These are phyloP conservation scores for Parus major DNA, from an alignment of 2,113 vertebrate species.

Conservation along the genomic window DNA sequence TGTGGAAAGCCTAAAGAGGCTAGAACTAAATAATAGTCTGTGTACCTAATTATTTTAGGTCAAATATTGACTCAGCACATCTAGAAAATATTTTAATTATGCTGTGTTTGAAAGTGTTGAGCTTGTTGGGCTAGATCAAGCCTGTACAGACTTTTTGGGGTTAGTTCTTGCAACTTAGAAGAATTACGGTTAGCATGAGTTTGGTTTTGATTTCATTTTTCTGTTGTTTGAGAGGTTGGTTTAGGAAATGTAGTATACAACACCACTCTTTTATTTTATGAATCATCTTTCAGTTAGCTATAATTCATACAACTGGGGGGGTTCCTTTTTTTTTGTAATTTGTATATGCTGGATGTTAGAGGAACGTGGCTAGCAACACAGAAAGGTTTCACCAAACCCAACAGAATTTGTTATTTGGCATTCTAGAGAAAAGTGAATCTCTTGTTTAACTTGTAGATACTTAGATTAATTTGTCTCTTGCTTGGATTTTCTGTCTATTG, in stretches of 20 bases:
- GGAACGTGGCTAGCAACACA: not conserved
- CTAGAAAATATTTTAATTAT: not conserved
- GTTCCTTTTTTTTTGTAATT: not conserved
- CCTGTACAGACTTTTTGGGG: not conserved
- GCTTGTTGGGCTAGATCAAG: not conserved
- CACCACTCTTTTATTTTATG: not conserved
- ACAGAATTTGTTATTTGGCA: not conserved
- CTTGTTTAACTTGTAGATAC: not conserved
- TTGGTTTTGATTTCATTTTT: not conserved
- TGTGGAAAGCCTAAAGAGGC: conserved; percentile 3
- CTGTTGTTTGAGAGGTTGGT: not conserved
- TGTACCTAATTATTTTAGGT: not conserved
- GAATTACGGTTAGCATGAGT: not conserved
- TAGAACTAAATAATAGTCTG: not conserved
- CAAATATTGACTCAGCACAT: not conserved
- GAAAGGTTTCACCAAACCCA: not conserved
- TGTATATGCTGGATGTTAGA: not conserved
- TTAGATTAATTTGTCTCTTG: not conserved
- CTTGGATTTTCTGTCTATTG: rapidly evolving
- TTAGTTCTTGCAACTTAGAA: not conserved
- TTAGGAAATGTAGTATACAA: not conserved
- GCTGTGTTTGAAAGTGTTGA: not conserved
- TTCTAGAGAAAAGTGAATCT: not conserved
- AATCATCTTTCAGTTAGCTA: not conserved
- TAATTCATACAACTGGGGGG: not conserved